These are phyloP conservation scores for Melolontha melolontha DNA, from an alignment of 2,888 invertebrate species.

Conservation along the genomic window DNA sequence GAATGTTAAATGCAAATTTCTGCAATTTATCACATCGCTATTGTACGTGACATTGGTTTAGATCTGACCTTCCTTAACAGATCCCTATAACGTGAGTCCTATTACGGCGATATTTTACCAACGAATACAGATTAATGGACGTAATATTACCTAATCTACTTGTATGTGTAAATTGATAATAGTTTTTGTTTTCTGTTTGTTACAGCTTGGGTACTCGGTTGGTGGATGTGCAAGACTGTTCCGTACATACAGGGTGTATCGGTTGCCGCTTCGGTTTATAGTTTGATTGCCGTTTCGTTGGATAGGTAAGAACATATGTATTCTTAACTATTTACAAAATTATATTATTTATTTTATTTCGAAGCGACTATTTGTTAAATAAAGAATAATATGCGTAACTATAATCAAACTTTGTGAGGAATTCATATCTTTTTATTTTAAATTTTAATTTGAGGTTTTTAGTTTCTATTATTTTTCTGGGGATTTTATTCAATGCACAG, in stretches of 20 bases:
- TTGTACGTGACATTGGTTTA: slow-evolving; percentile 44
- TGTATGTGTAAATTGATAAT: not conserved
- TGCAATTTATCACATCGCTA: slow-evolving; percentile 44
- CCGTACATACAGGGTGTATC: slow-evolving; percentile 96
- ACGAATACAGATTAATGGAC: slow-evolving; percentile 18
- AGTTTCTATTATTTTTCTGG: too few relatives aligned
- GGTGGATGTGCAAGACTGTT: slow-evolving; percentile 96
- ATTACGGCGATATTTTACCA: slow-evolving; percentile 45
- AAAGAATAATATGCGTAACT: too few relatives aligned
- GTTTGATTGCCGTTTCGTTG: slow-evolving; percentile 92
- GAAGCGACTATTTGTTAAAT: too few relatives aligned
- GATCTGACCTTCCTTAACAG: slow-evolving; percentile 43
- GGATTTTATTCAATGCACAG: too few relatives aligned
- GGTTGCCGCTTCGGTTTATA: slow-evolving; percentile 95
- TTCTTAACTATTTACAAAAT: too few relatives aligned
- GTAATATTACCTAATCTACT: not conserved
- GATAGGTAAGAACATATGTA: slow-evolving; percentile 79
- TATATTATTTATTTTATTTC: too few relatives aligned
- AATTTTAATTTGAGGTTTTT: too few relatives aligned
- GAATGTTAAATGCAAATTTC: slow-evolving; percentile 46
- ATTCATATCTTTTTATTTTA: too few relatives aligned
- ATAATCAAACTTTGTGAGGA: too few relatives aligned
- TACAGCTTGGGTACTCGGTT: slow-evolving; percentile 94
- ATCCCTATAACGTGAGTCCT: slow-evolving; percentile 42
- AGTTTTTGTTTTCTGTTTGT: slow-evolving; percentile 59